These are phyloP conservation scores for Hoplodrina blanda DNA, from an alignment of 2,888 invertebrate species.

Conservation along the genomic window DNA sequence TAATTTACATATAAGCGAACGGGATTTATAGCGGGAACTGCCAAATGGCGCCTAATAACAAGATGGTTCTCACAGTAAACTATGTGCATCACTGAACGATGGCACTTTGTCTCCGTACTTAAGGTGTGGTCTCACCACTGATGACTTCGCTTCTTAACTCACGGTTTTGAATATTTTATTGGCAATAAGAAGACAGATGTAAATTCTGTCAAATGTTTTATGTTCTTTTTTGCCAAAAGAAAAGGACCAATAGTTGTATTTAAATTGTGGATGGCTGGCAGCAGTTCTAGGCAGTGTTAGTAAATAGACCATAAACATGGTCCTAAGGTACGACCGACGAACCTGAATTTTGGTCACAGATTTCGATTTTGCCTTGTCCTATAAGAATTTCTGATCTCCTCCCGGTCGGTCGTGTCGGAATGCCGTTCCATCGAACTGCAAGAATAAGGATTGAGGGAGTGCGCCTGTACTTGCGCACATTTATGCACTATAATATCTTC, in stretches of 20 bases:
- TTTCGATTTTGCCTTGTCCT: too few relatives aligned
- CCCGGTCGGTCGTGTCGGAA: too few relatives aligned
- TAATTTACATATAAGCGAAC: constrained; percentile 58
- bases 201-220: not conserved
- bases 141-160: not conserved
- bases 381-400: too few relatives aligned
- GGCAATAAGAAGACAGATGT: not conserved
- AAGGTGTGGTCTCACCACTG: constrained; percentile 13
- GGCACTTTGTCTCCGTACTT: constrained; percentile 60
- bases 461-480: too few relatives aligned
- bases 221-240: not conserved
- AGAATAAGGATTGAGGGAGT: too few relatives aligned
- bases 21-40: constrained; percentile 66
- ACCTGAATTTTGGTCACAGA: not conserved
- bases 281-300: not conserved
- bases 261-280: not conserved
- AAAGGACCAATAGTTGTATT: not conserved
- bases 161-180: not conserved
- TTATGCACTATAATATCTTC: too few relatives aligned
- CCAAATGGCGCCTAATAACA: constrained; percentile 64
- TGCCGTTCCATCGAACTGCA: too few relatives aligned
- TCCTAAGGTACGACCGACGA: not conserved
- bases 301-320: not conserved
- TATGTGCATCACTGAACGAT: constrained; percentile 67
- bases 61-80: constrained; percentile 71